Evolutionary conservation across 1,140 invertebrate species (phyloP).

Genomic region (Apis cerana): DNA sequence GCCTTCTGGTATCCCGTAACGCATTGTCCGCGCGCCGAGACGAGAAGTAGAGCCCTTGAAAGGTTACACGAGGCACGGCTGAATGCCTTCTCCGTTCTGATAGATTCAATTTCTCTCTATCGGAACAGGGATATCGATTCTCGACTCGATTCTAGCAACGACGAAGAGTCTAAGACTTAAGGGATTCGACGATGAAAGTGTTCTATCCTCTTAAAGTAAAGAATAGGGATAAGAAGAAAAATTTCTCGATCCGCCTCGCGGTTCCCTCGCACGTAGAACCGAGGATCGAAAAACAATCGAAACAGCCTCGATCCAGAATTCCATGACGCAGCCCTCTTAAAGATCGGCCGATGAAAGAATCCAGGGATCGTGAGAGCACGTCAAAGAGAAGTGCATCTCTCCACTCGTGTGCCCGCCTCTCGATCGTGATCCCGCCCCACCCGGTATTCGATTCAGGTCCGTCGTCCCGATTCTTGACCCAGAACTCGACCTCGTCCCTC

Average conservation of each 20-base stretch:
- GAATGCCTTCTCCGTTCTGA: conserved; percentile 66
- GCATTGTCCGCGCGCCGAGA: conserved; percentile 62
- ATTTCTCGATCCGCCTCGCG: too few relatives aligned
- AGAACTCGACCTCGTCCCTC: conserved; percentile 1
- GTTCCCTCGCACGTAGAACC: too few relatives aligned
- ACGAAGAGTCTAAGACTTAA: too few relatives aligned
- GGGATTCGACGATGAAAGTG: too few relatives aligned
- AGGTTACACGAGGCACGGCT: conserved; percentile 57
- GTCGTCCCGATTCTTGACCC: neutral
- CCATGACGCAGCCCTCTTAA: conserved; percentile 26
- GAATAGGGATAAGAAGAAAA: too few relatives aligned
- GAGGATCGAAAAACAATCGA: too few relatives aligned
- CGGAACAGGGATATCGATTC: neutral
- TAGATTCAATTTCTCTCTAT: conserved; percentile 69
- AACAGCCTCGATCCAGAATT: conserved; percentile 9
- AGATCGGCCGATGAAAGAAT: conserved; percentile 50
- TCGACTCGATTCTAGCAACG: neutral
- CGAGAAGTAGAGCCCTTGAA: conserved; percentile 64
- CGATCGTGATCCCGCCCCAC: neutral
- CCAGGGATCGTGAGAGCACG: conserved; percentile 51
- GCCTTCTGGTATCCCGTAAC: conserved; percentile 69
- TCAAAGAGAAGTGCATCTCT: conserved; percentile 52
- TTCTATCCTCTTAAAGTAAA: too few relatives aligned
- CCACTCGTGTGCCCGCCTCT: conserved; percentile 48
- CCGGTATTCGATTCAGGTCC: conserved; percentile 1